These are phyloP conservation scores for Acrobasis suavella DNA, from an alignment of 2,888 invertebrate genomes.

Conservation along the genomic window DNA sequence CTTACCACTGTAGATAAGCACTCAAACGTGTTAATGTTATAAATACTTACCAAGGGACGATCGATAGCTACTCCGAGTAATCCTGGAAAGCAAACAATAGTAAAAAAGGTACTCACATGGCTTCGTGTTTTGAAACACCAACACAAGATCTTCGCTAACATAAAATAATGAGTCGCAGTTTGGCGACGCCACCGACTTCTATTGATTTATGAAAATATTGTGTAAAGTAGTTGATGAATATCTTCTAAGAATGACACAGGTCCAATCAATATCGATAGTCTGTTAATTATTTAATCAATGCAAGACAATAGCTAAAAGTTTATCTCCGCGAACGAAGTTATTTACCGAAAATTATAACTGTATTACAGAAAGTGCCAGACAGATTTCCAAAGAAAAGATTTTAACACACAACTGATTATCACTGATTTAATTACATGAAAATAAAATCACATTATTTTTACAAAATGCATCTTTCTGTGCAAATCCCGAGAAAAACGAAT, in stretches of 20 bases:
- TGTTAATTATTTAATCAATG: background rate
- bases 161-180: slow-evolving; percentile 11
- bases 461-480: slow-evolving; percentile 33
- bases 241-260: background rate
- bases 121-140: slow-evolving; percentile 2
- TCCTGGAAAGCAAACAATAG: background rate
- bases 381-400: background rate
- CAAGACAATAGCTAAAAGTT: slow-evolving; percentile 12
- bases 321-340: background rate
- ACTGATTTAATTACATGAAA: background rate
- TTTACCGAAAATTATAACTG: background rate
- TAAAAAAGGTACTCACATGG: slow-evolving; percentile 19
- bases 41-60: background rate
- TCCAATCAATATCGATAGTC: slow-evolving; percentile 10
- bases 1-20: background rate
- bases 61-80: background rate
- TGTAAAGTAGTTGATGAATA: background rate
- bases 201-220: slow-evolving; percentile 1
- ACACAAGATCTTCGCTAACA: slow-evolving; percentile 23
- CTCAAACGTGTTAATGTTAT: background rate
- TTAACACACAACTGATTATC: background rate
- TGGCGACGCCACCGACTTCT: background rate
- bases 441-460: slow-evolving; percentile 1
- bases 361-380: background rate
- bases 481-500: slow-evolving; percentile 34